Evolutionary conservation across 2,113 vertebrate genomes (phyloP), one percentile per base, ranked within the genome.

Genomic region (Chinchilla lanigera): DNA sequence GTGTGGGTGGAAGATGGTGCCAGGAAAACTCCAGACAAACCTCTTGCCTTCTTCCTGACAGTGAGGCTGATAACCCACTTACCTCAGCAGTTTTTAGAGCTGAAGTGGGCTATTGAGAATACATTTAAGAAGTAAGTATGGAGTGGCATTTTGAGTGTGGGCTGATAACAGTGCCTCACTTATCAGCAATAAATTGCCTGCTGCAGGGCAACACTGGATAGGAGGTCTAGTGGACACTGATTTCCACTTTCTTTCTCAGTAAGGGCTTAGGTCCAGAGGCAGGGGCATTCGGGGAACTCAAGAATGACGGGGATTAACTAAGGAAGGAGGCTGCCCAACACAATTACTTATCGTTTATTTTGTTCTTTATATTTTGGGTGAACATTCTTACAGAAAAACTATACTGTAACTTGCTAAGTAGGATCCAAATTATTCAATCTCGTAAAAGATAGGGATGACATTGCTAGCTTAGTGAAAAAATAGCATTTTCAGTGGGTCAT

Each of bases 101-200:
- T 95, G 90, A 98, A 97, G 95, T 96, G 77, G 96, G 77, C 85
- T 94, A 95, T 95, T 80, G 88, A 96, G 90, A 95, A 96, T 88
- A 60, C n/a, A 26, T 96, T 97, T 97, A 80, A 94, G 95, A 63
- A 95, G 61, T n/a, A 90, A 96, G 93, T 61, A 85, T 82, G 77
- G 93, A 94, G 93, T 78, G 88, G 94, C 82, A 89, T 95, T 95
- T 90, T 94, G 96, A 98, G 94, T 93, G 77, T 82, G 85, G 93
- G 69, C 88, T 93, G 94, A 95, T 97, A 97, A 96, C 85, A n/a
- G 86, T 26, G n/a, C n/a, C 86, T 93, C 73, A 94, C 89, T 95
- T 97, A 89, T 63, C 88, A 81, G 84, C 89, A 84, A 58, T 86
- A 90, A 97, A 96, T 92, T 95, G 84, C 89, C 78, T 41, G 58